Evolutionary conservation across 2,888 invertebrate genomes (phyloP).

Genomic region (Hemaris fuciformis): DNA sequence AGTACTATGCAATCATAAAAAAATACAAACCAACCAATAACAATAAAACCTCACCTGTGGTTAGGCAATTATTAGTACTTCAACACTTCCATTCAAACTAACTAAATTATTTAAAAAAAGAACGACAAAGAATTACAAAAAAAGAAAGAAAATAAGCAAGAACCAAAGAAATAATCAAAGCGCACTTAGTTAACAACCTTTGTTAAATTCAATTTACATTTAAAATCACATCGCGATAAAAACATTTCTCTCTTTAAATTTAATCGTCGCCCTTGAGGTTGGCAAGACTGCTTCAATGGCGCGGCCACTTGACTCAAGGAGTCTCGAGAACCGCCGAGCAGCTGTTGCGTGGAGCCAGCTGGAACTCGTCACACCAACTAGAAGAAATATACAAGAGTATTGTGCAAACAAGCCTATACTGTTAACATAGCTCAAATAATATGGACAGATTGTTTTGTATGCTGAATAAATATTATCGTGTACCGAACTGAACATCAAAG

Average conservation of each 20-base stretch:
- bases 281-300: conserved; percentile 22
- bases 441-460: conserved; percentile 25
- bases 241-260: conserved; percentile 34
- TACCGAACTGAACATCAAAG: not conserved
- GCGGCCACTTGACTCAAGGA: conserved; percentile 30
- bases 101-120: not conserved
- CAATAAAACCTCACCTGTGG: not conserved
- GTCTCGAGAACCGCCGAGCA: conserved; percentile 31
- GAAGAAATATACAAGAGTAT: conserved; percentile 17
- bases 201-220: conserved; percentile 9
- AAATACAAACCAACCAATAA: not conserved
- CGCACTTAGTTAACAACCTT: not conserved
- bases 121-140: not conserved
- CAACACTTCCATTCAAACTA: not conserved
- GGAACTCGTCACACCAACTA: conserved; percentile 21
- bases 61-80: not conserved
- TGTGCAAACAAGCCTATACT: conserved; percentile 16
- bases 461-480: conserved; percentile 18
- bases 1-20: no score
- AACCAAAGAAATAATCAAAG: not conserved
- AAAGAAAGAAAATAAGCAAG: not conserved
- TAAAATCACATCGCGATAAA: conserved; percentile 24
- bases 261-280: conserved; percentile 36
- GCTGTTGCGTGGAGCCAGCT: conserved; percentile 32
- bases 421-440: conserved; percentile 12